Evolutionary conservation across 2,888 invertebrate species (phyloP).

Genomic region (Phasia obesa): DNA sequence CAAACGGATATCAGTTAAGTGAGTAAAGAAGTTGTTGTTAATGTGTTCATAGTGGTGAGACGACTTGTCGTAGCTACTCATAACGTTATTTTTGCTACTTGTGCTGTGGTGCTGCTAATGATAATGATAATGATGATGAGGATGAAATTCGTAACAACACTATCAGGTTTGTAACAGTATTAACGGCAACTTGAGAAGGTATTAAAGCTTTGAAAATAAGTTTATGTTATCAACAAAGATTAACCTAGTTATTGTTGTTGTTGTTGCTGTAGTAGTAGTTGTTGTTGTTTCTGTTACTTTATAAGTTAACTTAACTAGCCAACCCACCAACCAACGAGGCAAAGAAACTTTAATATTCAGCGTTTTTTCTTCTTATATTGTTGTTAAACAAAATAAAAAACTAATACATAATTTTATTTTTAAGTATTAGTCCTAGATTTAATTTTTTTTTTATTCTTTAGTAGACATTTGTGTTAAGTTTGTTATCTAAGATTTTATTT

Average conservation of each 20-base stretch:
- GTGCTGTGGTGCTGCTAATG: conserved; percentile 7
- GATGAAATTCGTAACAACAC: conserved; percentile 18
- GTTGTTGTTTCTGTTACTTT: conserved; percentile 29
- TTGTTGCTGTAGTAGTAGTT: conserved; percentile 40
- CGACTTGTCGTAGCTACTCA: conserved; percentile 11
- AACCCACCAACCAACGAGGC: conserved; percentile 3
- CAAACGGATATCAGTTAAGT: conserved; percentile 55
- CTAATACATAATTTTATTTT: conserved; percentile 11
- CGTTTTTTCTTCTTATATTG: not conserved
- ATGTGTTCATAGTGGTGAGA: conserved; percentile 33
- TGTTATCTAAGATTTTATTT: conserved; percentile 7
- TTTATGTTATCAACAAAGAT: conserved; percentile 59
- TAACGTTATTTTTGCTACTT: conserved; percentile 18
- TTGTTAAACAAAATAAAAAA: not conserved
- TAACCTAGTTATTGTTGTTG: conserved; percentile 62
- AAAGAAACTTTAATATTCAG: conserved; percentile 12
- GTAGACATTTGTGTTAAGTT: conserved; percentile 6
- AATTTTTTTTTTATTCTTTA: not conserved
- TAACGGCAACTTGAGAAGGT: conserved; percentile 57
- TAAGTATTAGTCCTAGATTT: conserved; percentile 31
- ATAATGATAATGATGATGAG: conserved; percentile 11
- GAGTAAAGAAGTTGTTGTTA: conserved; percentile 26
- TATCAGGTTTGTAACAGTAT: conserved; percentile 45
- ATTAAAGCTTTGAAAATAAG: conserved; percentile 59
- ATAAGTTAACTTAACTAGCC: conserved; percentile 21